Conservation (phyloP, 2,113 vertebrate genomes). For the Hoplias malabaricus region DNA sequence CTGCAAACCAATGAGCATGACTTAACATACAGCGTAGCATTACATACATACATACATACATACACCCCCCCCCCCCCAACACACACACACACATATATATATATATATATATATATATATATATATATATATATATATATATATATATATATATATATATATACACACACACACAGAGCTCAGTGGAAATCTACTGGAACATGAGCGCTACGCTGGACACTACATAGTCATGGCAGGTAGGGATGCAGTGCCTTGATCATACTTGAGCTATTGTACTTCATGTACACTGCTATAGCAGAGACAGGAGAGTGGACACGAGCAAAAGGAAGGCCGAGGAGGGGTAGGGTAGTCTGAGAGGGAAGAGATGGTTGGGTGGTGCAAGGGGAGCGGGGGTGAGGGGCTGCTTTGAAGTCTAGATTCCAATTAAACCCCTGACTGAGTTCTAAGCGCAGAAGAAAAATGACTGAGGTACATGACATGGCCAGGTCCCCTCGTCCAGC, state of each 20-base stretch:
- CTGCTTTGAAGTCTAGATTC: constrained; percentile 99
- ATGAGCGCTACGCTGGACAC: neutral
- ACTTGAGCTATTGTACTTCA: constrained; percentile 1
- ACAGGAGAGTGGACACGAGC: constrained; percentile 63
- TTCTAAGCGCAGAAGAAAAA: constrained; percentile 95
- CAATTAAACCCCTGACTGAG: constrained; percentile 99
- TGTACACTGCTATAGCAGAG: neutral
- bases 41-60: neutral
- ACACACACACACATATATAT: too few species aligned
- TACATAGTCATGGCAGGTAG: neutral
- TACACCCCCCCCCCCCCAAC: too few species aligned
- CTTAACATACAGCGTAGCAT: neutral
- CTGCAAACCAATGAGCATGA: neutral
- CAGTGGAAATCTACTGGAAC: neutral
- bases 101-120: neutral
- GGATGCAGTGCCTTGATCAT: constrained; percentile 6
- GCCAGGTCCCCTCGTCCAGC: constrained; percentile 86
- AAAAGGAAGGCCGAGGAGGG: constrained; percentile 61
- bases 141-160: neutral
- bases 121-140: neutral
- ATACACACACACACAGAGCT: neutral
- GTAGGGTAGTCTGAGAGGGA: constrained; percentile 78
- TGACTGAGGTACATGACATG: constrained; percentile 93
- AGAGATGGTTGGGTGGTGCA: constrained; percentile 60
- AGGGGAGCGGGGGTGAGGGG: constrained; percentile 77